Evolutionary conservation across 2,797 vertebrate genomes (phyloP), one percentile per base, ranked within the genome.

Genomic region (Diglossa cyanea): DNA sequence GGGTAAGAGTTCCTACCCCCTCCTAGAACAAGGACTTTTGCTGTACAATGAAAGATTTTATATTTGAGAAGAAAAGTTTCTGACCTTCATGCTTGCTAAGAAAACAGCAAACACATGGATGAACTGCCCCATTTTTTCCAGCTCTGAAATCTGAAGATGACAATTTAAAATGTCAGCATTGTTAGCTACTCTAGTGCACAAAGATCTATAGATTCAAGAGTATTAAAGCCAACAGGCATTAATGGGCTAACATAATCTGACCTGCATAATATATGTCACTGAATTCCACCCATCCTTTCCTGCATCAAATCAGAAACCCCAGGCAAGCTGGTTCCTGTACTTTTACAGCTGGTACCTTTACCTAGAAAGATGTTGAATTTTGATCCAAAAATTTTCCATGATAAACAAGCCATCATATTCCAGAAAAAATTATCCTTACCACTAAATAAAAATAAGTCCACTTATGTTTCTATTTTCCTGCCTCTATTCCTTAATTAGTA

Each of bases 81-180:
- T 94, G 92, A 94, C 73, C 80, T 93, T 93, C 82, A 45, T 90
- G 31, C 76, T 88, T 73, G 51, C 60, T 93, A 84, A 88, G 77
- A 91, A 86, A 96, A 93, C 61, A 88, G 55, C 21, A 90, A 96
- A 92, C 47, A 94, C 54, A 68, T 0, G 1, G 50, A 79, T 80
- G 66, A 96, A 81, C 62, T 82, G 55, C 51, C 33, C 39, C 51
- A 42, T 70, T 95, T 94, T 92, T 93, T 75, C 72, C 76, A 83
- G 19, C 39, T 83, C 50, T 75, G 57, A 91, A 91, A 86, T 92
- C 61, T 77, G 58, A 95, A 88, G 83, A 79, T 53, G 54, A 42
- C 76, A 70, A 94, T 90, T 91, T 88, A 75, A 94, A 96, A 95
- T 95, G 85, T 90, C 88, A 93, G 51, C 30, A 66, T 86, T 93